Evolutionary conservation across 2,888 invertebrate species (phyloP), one percentile per base, ranked within the genome.

Genomic region (Drosophila mercatorum): DNA sequence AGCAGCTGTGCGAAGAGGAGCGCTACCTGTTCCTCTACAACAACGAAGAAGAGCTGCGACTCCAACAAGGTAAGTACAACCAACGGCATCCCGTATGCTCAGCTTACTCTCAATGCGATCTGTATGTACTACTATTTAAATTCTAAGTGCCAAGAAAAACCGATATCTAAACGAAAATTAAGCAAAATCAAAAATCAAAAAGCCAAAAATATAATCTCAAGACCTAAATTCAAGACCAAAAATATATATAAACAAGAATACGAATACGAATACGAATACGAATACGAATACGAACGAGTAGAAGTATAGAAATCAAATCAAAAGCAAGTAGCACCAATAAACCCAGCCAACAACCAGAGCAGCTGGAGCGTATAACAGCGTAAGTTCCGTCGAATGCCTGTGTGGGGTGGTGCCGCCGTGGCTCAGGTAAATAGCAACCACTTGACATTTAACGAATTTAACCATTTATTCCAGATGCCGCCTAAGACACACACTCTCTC

Each of bases 1-100:
- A 99, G 93, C 96, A 96, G 90, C 94, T 97, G 63, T 98, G 98
- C 93, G 98, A 99, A 92, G 97, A 98, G 92, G 99, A 99, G 94
- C 94, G 99, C 53, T 99, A 98, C 93, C 94, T 96, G 71, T 98
- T 91, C 26, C 94, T 99, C 55, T 95, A 96, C 90, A 96, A 96
- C 68, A 97, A 98, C 93, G 96, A 98, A 89, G 96, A 96, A 91
- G 97, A 98, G 91, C 97, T 97, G 90, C 95, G 96, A 78, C 95
- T 97, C 94, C 97, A 97, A 93, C 97, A 98, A 95, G 98, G 98
- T 97, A 93, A 92, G 89, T 85, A 36, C 75, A 56, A 68, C 78
- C 49, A 34, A 17, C 56, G 28, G 47, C 62, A 49, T 38, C 5
- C 46, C 41, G 44, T 47, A 47, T 28, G 66, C 81, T 40, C 44